Conservation (phyloP, 2,888 invertebrate genomes). For the Heliconius aoede region DNA sequence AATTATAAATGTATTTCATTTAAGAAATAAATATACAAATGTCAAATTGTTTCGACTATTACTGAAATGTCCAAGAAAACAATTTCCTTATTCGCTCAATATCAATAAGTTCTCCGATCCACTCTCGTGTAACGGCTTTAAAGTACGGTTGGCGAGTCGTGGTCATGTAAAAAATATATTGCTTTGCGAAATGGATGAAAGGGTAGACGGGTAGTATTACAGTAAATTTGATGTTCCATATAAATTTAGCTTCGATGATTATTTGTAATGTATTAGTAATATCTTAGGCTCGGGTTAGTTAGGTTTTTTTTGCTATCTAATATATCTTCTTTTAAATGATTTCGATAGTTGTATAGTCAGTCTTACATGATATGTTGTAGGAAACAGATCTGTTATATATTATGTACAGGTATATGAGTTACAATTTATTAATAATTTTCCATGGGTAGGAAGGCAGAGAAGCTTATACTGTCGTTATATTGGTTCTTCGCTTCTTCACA, state of each 20-base stretch:
- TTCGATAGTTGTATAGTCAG: no score
- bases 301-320: no score
- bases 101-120: conserved; percentile 31
- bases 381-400: no score
- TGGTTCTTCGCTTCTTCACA: no score
- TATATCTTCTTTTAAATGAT: no score
- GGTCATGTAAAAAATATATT: conserved; percentile 17
- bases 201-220: conserved; percentile 12
- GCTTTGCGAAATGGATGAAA: conserved; percentile 1
- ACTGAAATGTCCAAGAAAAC: conserved; percentile 19
- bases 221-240: conserved; percentile 17
- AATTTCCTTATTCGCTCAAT: conserved; percentile 23
- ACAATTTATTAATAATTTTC: no score
- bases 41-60: background rate
- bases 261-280: no score
- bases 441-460: no score
- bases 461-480: no score
- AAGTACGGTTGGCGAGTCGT: conserved; percentile 18
- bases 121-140: conserved; percentile 3
- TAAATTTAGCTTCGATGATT: background rate
- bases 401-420: no score
- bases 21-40: background rate
- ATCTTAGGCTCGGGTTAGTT: no score
- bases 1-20: background rate
- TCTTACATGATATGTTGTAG: no score